A percentile compares a stretch with the other conserved stretches of the same genome.
Evolutionary conservation across 2,888 invertebrate genomes (phyloP).

Genomic region (Hydropsyche betteni): DNA sequence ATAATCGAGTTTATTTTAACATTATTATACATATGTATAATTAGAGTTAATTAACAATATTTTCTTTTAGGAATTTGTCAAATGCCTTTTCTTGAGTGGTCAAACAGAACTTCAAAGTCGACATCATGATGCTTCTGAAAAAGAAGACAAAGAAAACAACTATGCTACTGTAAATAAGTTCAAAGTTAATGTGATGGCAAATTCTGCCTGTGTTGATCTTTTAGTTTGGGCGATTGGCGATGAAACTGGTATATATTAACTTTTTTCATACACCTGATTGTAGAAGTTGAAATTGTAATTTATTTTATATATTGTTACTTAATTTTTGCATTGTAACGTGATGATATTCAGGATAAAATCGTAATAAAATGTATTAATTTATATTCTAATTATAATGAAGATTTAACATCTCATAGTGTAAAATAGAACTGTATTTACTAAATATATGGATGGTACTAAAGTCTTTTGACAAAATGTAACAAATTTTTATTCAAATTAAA

Average conservation of each 20-base stretch:
- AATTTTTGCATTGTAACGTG: slow-evolving; percentile 8
- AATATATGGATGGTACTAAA: too few species aligned
- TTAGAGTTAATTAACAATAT: not conserved
- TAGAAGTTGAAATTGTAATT: too few species aligned
- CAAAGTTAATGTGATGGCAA: slow-evolving; percentile 95
- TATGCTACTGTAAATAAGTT: slow-evolving; percentile 86
- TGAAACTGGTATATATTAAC: slow-evolving; percentile 81
- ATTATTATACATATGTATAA: not conserved
- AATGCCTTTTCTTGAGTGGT: slow-evolving; percentile 88
- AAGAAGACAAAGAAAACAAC: slow-evolving; percentile 83
- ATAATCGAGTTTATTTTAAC: not conserved
- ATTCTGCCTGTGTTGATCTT: slow-evolving; percentile 96
- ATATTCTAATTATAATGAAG: not conserved
- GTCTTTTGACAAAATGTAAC: too few species aligned
- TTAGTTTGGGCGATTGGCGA: slow-evolving; percentile 98
- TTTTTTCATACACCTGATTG: not conserved
- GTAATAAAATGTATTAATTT: not conserved
- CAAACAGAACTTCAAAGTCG: slow-evolving; percentile 91
- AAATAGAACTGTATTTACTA: not conserved
- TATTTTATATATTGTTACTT: not conserved
- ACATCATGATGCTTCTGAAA: slow-evolving; percentile 85
- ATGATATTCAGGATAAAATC: not conserved
- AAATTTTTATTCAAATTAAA: too few species aligned
- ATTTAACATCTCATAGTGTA: not conserved
- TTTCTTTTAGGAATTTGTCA: slow-evolving; percentile 78